Evolutionary conservation across 2,797 vertebrate genomes (phyloP), one percentile per base, ranked within the genome.

Genomic region (Erpetoichthys calabaricus): DNA sequence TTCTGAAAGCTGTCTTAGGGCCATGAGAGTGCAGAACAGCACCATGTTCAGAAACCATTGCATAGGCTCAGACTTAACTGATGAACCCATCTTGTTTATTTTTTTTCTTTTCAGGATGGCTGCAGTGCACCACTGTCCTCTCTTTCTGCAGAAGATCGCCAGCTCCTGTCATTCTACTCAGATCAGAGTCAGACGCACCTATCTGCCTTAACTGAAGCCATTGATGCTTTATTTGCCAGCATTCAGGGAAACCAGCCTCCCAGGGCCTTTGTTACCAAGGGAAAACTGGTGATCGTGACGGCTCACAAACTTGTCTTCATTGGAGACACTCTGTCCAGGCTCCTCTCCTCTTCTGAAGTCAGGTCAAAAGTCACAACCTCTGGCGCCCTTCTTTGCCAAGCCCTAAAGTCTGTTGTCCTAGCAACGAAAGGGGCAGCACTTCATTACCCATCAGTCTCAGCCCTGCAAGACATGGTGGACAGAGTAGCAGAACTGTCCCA

Each of bases 261-360:
- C 0, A 75, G 86, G 45, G 75, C 89, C 68, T 92, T 93, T 0
- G 91, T 92, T 44, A 87, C 91, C 49, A 80, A 89, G 2, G 82
- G 91, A 8, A 91, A 92, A 72, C 88, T 81, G 58, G 80, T 94
- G 65, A 89, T 94, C 1, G 89, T 93, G 66, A 89, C 91, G 0
- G 91, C 91, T 0, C 92, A 94, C 77, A 91, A 91, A 58, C 80
- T 95, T 59, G 91, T 95, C 58, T 94, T 95, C n/a, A 89, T 92
- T 0, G 91, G 91, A 6, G 91, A 95, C 72, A 91, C 91, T 0
- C 86, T 95, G 4, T 89, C 88, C 44, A 87, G 91, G 45, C 84
- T 91, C 44, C 86, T 89, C 8, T 76, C 80, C 53, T 93, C 89
- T 0, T 72, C 81, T 0, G 84, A 88, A 61, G 80, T 95, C 47